Base-by-base conservation (phyloP, 1,140 invertebrate genomes). In the Chymomyza costata region DNA sequence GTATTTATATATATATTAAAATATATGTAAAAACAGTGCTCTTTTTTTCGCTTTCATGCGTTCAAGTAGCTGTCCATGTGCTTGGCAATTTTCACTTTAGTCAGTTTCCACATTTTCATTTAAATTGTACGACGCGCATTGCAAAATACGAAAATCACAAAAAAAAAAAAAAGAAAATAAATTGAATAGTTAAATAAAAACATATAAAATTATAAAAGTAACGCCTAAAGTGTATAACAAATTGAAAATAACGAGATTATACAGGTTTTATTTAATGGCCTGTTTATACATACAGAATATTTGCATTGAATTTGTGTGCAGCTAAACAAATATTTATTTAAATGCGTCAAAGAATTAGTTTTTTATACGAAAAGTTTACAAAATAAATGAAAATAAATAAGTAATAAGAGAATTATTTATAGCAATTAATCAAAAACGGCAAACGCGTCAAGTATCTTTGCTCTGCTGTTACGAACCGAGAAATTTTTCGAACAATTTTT, bases 51-150 rank as follows among this genome's bases (percentile, higher is more conserved):
- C 53, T 49, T 56, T 49, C 55, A 44, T 61, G 46, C 52, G 44
- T 38, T 30, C 45, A 39, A 43, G 32, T 50, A 41, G 35, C 14
- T 55, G 46, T 53, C 66, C 65, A 59, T 76, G 65, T 70, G 65
- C 62, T 70, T 76, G 74, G 74, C 74, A 65, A 81, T 81, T 81
- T 81, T 74, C 69, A 74, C 65, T 59, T 81, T 76, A 81, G 74
- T 81, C 74, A 69, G 69, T 81, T 81, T 81, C 69, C 76, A 81
- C 70, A 81, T 76, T 81, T 81, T 70, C 78, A 62, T 67, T 82
- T 57, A 76, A 81, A 69, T 74, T 66, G 57, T 74, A 66, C 74
- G 49, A 76, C 49, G 61, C 67, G 74, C 65, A 65, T 76, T 57
- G 60, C 71, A 45, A 31, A 41, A 55, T 54, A 44, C 37, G 39